Conservation (phyloP, 2,888 invertebrate species). For the Herminia tarsipennalis region DNA sequence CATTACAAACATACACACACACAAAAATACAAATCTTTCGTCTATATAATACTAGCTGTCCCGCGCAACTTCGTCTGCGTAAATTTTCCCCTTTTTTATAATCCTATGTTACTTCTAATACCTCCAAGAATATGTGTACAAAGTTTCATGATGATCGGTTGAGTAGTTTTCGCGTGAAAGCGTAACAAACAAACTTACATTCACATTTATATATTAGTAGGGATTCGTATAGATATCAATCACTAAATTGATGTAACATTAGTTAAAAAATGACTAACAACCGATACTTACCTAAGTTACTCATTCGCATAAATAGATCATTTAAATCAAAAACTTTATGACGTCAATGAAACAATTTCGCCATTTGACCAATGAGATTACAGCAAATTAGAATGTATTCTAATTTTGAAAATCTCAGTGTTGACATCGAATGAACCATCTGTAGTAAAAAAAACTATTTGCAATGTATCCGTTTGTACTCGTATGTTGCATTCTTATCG, state of each 20-base stretch:
- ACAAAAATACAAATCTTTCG: no score
- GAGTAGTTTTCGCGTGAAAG: no score
- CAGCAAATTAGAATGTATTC: neutral
- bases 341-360: neutral
- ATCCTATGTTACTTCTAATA: no score
- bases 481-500: neutral
- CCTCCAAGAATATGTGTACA: no score
- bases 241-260: slow-evolving; percentile 29
- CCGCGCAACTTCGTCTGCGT: no score
- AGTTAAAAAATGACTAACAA: slow-evolving; percentile 38
- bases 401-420: neutral
- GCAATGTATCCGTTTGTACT: neutral
- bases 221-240: no score
- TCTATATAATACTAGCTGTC: no score
- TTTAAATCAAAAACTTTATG: neutral
- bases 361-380: neutral
- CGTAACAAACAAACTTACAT: no score
- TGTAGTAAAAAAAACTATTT: slow-evolving; percentile 16
- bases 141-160: no score
- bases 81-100: no score
- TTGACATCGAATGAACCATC: neutral
- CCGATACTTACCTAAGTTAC: slow-evolving; percentile 25
- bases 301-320: slow-evolving; percentile 19
- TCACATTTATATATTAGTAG: no score
- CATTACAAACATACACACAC: no score